Base-by-base conservation (phyloP, 2,113 vertebrate genomes). In the Strigops habroptila region DNA sequence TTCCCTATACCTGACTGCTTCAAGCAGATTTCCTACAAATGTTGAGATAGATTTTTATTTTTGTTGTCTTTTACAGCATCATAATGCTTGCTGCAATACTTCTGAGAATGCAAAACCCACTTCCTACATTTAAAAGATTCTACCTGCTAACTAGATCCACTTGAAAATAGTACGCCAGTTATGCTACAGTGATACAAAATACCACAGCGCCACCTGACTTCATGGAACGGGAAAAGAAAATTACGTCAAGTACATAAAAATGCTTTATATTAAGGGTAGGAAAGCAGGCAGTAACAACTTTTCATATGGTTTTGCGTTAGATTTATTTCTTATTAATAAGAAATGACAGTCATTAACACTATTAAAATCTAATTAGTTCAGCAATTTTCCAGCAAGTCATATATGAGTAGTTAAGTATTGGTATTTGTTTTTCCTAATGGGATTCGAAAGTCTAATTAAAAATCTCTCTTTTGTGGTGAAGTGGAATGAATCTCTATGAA, bases 361-460 rank as follows among this genome's bases (percentile, higher is more conserved):
- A 98, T 97, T 97, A 98, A 97, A 98, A 97, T 97, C 95, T 96
- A 98, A 98, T 98, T 98, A 98, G 95, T 94, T 97, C 95, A 97
- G 95, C 96, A 98, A 97, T 97, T 97, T 98, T 98, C 95, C 94
- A 96, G 97, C 95, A 96, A 95, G 96, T 97, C 94, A 97, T 97
- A 97, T 97, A 97, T 94, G 95, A 98, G 95, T 91, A 97, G 93
- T 97, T 97, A 98, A 97, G 93, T 96, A 97, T 95, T 96, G 94
- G 93, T 98, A 97, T 98, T 98, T 98, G 97, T 97, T 98, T 98
- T 98, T 97, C 95, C 92, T 98, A 98, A 97, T 96, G 93, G 97
- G 74, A 98, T 97, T 97, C 95, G 97, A 91, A 98, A 97, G 96
- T 98, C 96, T 98, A 97, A 98, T 98, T 98, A 98, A 96, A 97